phyloP scores from a whole-genome alignment of 1,140 invertebrate genomes.

The Drosophila subobscura region DNA sequence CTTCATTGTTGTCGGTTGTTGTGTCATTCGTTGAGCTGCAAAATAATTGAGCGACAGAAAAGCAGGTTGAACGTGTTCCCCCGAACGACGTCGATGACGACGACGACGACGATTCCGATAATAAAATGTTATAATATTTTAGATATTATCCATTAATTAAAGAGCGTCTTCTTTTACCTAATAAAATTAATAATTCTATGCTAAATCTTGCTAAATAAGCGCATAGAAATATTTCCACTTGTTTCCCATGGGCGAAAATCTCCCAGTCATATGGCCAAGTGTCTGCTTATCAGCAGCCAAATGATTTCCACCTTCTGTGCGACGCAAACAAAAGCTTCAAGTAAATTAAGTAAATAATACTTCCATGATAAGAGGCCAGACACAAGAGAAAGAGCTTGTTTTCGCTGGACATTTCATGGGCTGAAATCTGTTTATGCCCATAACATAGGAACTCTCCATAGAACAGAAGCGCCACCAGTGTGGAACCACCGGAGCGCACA shows the following conservation, averaged over 20 bases:
- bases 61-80: constrained; percentile 67
- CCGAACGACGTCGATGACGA: too few relatives aligned
- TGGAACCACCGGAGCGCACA: constrained; percentile 24
- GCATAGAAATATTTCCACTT: neutral
- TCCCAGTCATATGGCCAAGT: neutral
- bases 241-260: neutral
- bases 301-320: constrained; percentile 34
- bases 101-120: neutral
- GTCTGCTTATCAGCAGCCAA: constrained; percentile 28
- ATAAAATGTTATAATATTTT: constrained; percentile 20
- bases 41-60: constrained; percentile 47
- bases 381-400: constrained; percentile 13
- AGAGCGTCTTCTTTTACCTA: too few relatives aligned
- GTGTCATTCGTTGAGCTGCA: constrained; percentile 50
- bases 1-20: constrained; percentile 17
- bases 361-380: constrained; percentile 28
- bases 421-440: too few relatives aligned
- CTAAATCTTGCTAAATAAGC: constrained; percentile 14
- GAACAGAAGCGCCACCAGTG: constrained; percentile 4
- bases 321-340: neutral
- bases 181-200: too few relatives aligned
- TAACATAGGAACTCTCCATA: too few relatives aligned
- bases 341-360: constrained; percentile 33
- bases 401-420: constrained; percentile 15
- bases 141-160: constrained; percentile 27